Base-by-base conservation (phyloP, 2,888 invertebrate genomes). In the Calameuta pallipes region DNA sequence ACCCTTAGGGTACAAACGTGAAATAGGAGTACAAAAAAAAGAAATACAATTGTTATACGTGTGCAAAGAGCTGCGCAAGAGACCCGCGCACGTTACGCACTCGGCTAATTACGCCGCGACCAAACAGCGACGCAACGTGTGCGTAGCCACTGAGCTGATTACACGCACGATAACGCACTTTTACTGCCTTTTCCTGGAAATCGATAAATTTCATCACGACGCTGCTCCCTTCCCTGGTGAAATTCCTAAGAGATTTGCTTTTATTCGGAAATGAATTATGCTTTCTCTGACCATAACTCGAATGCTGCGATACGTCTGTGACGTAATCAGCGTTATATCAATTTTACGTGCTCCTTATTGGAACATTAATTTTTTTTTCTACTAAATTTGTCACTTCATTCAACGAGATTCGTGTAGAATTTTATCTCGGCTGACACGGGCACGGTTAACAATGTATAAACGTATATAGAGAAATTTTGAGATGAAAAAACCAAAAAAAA, bases 151-250 rank as follows among this genome's bases (percentile, higher is more conserved):
- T 12, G 23, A 34, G 12, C 71, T 31, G 71, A 33, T 71, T 71
- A 71, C 71, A 71, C 34, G 33, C 71, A 9, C 71, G 71, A 31
- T 71, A 56, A 56, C 56, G 23, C 74, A 73, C 76, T 79, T 34
- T 11, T 34, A 71, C 75, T 76, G n/a, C 75, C 69, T 76, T 78
- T 79, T 70, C 69, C 37, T 33, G 34, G 30, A 33, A 81, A 76
- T 81, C 80, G 69, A 78, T 79, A 78, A 76, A 81, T 23, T 56
- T 56, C 56, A 56, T 56, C 56, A 56, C 23, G 56, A 56, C 56
- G 56, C 23, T 56, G 6, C 23, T 23, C 30, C 23, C 30, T 71
- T 71, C 11, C 15, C 33, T 9, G 3, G 71, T 30, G 30, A 71
- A 71, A 71, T 34, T 71, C 71, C 6, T 13, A 71, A 34, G 56